Conservation (phyloP, 2,888 invertebrate species). For the Elmis aenea region DNA sequence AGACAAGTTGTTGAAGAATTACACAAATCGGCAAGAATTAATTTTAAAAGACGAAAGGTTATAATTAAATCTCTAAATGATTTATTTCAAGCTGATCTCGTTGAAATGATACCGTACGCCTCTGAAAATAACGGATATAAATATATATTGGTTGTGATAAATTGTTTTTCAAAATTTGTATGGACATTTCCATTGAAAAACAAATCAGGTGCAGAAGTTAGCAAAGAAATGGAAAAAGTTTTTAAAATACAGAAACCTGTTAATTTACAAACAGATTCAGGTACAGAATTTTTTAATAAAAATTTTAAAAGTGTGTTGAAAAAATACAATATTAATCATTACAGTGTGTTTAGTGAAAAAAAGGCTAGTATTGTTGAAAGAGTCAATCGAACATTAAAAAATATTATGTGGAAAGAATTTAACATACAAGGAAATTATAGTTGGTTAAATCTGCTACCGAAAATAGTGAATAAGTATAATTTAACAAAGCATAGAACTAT, state of each 20-base stretch:
- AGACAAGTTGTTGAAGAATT: constrained; percentile 27
- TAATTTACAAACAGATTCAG: no score
- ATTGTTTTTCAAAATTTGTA: no score
- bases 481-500: constrained; percentile 26
- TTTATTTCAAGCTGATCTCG: constrained; percentile 43
- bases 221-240: constrained; percentile 28
- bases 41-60: constrained; percentile 33
- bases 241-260: constrained; percentile 31
- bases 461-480: constrained; percentile 26
- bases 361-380: no score
- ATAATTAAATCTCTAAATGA: constrained; percentile 37
- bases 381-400: constrained; percentile 4
- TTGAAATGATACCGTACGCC: constrained; percentile 34
- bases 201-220: constrained; percentile 30
- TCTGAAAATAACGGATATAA: constrained; percentile 31
- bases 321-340: constrained; percentile 22
- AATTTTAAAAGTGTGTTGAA: constrained; percentile 25
- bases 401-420: constrained; percentile 14
- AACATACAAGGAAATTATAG: constrained; percentile 22
- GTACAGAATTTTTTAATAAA: no score
- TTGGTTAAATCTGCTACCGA: constrained; percentile 21
- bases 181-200: constrained; percentile 33
- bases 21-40: constrained; percentile 34
- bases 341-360: constrained; percentile 15
- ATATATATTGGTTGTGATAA: constrained; percentile 35